Evolutionary conservation across 2,797 vertebrate species (phyloP).

Genomic region (Oreortyx pictus): DNA sequence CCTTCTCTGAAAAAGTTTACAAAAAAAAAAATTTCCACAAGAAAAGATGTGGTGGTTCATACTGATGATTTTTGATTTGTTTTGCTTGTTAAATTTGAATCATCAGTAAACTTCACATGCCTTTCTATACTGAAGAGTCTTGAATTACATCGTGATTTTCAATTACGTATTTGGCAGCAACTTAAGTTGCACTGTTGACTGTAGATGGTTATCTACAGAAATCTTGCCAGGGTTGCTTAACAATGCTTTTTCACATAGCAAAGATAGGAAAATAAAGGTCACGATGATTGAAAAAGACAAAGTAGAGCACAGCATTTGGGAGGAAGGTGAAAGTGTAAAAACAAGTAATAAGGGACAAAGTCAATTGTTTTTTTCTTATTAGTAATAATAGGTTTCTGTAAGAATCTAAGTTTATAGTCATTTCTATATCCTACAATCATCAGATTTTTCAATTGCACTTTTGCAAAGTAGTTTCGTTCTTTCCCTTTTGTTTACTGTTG

Average conservation of each 20-base stretch:
- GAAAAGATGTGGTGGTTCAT: background rate
- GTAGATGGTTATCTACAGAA: background rate
- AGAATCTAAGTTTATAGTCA: background rate
- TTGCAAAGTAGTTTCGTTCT: background rate
- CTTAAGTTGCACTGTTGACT: background rate
- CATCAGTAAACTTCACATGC: background rate
- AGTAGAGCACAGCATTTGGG: background rate
- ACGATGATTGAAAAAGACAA: background rate
- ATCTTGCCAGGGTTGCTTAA: background rate
- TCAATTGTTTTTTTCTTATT: background rate
- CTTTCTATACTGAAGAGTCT: background rate
- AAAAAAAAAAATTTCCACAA: background rate
- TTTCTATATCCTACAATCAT: background rate
- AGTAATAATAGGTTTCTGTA: background rate
- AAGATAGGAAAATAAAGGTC: background rate
- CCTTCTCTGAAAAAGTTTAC: background rate
- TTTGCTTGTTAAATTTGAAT: background rate
- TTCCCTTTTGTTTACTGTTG: background rate
- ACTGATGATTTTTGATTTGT: background rate
- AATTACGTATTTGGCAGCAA: background rate
- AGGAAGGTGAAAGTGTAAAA: background rate
- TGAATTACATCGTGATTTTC: background rate
- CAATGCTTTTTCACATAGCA: background rate
- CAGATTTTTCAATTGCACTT: background rate
- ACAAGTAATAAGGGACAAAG: background rate